Percentiles rank a stretch among this genome's conserved stretches.
phyloP scores from a whole-genome alignment of 2,113 vertebrate genomes.

The Verasper variegatus region DNA sequence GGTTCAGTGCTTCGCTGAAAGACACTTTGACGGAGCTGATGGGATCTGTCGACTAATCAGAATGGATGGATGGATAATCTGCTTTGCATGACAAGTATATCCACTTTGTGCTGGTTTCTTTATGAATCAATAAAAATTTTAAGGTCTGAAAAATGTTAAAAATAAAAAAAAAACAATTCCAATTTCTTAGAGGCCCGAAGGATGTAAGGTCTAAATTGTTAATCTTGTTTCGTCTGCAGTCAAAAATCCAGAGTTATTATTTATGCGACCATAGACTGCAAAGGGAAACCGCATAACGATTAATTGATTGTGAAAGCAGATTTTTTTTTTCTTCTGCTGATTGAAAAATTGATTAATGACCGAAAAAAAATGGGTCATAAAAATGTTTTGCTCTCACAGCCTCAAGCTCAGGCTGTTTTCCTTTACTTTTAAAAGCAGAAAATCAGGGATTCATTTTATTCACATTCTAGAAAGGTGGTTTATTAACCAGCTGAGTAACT shows the following conservation, averaged over 20 bases:
- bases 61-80: slow-evolving; percentile 2
- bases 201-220: not conserved
- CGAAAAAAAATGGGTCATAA: not conserved
- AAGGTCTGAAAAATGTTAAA: not conserved
- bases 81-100: not conserved
- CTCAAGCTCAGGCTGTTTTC: not conserved
- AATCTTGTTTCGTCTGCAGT: not conserved
- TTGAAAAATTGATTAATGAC: not conserved
- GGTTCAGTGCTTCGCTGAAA: slow-evolving; percentile 14
- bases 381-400: not conserved
- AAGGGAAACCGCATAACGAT: not conserved
- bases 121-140: not conserved
- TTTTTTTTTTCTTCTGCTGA: not conserved
- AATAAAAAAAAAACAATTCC: not conserved
- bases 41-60: not conserved
- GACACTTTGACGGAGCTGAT: slow-evolving; percentile 19
- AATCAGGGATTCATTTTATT: not conserved
- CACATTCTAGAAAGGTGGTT: not conserved
- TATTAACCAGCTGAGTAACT: not conserved
- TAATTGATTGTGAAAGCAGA: not conserved
- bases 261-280: not conserved
- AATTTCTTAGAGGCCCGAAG: not conserved
- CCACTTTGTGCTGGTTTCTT: not conserved
- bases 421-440: not conserved
- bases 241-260: not conserved